Evolutionary conservation across 2,113 vertebrate species (phyloP).

Genomic region (Anolis carolinensis): DNA sequence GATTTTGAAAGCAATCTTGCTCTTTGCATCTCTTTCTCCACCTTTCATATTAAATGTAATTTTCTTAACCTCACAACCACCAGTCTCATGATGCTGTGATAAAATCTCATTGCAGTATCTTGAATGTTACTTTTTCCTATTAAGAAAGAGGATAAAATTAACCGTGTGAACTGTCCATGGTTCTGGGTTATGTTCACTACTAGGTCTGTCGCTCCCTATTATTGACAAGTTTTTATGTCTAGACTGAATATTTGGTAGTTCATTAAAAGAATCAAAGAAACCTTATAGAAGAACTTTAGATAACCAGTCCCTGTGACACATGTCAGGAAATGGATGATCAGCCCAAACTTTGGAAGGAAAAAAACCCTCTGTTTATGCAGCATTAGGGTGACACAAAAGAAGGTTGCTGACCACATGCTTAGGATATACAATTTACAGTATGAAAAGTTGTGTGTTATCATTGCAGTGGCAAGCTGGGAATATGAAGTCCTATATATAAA

Average conservation of each 20-base stretch:
- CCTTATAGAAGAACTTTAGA: background rate
- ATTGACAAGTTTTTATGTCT: background rate
- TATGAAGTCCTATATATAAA: no score
- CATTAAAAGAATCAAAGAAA: background rate
- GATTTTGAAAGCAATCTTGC: background rate
- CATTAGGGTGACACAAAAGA: background rate
- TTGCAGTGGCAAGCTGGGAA: background rate
- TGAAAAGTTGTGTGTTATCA: background rate
- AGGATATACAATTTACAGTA: background rate
- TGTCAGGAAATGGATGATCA: background rate
- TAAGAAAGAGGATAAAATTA: background rate
- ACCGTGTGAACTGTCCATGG: background rate
- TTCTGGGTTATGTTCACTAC: background rate
- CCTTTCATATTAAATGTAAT: background rate
- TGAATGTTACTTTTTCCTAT: no score
- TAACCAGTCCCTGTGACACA: background rate
- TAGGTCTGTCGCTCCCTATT: background rate
- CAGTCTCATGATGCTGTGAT: background rate
- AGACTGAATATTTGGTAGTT: background rate
- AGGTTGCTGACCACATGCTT: background rate
- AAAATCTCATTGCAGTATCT: background rate
- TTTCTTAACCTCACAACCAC: background rate
- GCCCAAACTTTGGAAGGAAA: background rate
- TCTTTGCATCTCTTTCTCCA: background rate
- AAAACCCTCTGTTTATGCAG: background rate